Evolutionary conservation across 2,888 invertebrate species (phyloP).

Genomic region (Apodemia hepburni): DNA sequence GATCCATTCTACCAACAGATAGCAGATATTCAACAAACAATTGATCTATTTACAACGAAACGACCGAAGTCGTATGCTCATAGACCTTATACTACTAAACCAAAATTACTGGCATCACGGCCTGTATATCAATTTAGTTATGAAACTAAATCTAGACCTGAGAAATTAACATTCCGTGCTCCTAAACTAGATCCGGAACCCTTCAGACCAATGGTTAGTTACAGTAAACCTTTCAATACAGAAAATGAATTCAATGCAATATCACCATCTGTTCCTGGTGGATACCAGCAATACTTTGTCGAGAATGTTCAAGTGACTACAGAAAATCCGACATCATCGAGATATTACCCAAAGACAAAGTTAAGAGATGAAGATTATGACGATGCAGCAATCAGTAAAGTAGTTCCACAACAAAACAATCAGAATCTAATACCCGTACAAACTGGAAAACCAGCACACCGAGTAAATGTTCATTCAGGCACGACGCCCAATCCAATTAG

Average conservation of each 20-base stretch:
- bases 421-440: constrained; percentile 58
- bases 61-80: constrained; percentile 73
- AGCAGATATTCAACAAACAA: constrained; percentile 82
- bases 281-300: constrained; percentile 62
- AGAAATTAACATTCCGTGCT: constrained; percentile 68
- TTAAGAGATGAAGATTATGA: constrained; percentile 72
- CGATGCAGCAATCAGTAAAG: constrained; percentile 50
- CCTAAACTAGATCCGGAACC: constrained; percentile 80
- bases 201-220: constrained; percentile 83
- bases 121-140: constrained; percentile 87
- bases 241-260: constrained; percentile 68
- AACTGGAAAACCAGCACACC: constrained; percentile 54
- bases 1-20: constrained; percentile 83
- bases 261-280: constrained; percentile 59
- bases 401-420: constrained; percentile 48
- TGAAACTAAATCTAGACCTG: constrained; percentile 78
- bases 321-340: constrained; percentile 70
- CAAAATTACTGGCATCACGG: constrained; percentile 75
- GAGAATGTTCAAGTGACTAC: constrained; percentile 72
- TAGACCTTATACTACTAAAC: constrained; percentile 60
- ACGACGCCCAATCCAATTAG: constrained; percentile 79
- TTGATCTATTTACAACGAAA: constrained; percentile 81
- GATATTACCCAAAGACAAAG: constrained; percentile 72
- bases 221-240: constrained; percentile 71
- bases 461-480: constrained; percentile 52